Evolutionary conservation across 1,140 invertebrate species (phyloP), one percentile per base, ranked within the genome.

Genomic region (Nomia melanderi): DNA sequence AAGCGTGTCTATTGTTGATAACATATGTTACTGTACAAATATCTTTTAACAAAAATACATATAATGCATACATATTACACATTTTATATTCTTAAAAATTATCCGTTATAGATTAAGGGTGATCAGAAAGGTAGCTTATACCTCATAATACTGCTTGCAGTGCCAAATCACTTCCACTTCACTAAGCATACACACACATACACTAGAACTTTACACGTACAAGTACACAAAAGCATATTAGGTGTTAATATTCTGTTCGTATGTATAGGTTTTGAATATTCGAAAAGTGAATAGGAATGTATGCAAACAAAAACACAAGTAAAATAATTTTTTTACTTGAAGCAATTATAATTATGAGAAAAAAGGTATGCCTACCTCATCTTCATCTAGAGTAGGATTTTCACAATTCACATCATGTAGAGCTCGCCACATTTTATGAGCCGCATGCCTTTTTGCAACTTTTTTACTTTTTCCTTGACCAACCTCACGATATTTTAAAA

Each of bases 391-490:
- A 67, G 81, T 87, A 71, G 90, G 94, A 33, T 89, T 85, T 92
- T 94, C 94, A 90, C 90, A 92, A 88, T 88, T 91, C 76, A 95
- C 93, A 83, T 97, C 96, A 88, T 97, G 95, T 60, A 98, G 90
- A 53, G 95, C 94, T 77, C 96, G 95, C 94, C 96, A 96, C 98
- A 99, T 99, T 88, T 97, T 97, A 87, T 96, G 95, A 47, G 98
- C 98, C 29, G 98, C 98, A 88, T 97, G 95, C 44, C 98, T 94
- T 92, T 99, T 99, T 1, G 98, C 98, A 25, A 98, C 93, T 89
- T 99, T 99, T 92, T 99, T 99, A 64, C 98, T 98, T 89, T 98
- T 98, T 5, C 98, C 98, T 60, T 94, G 95, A 83, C 96, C 96
- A 25, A 96, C 94, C 91, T 97, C 96, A 78, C 95, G 94, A 86